A percentile compares a stretch with the other conserved stretches of the same genome.
Conservation (phyloP, 1,140 invertebrate species). For the Drosophila tristis region DNA sequence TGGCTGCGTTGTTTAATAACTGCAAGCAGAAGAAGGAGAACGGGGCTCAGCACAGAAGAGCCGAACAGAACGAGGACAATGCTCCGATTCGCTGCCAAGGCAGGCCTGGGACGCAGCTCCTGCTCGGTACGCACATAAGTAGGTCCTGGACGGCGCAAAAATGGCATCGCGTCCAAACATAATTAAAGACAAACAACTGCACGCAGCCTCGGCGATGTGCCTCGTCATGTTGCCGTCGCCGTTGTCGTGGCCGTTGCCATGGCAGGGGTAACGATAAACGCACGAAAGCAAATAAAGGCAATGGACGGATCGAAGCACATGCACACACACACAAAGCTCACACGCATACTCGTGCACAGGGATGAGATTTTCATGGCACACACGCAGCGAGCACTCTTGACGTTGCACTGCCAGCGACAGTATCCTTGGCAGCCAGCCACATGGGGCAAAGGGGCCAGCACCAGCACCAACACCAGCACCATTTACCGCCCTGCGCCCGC, state of each 20-base stretch:
- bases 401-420: conserved; percentile 40
- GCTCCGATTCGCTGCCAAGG: conserved; percentile 10
- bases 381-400: conserved; percentile 24
- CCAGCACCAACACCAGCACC: not conserved
- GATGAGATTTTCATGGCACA: conserved; percentile 3
- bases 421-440: conserved; percentile 43
- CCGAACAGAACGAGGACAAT: conserved; percentile 2
- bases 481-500: not conserved
- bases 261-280: conserved; percentile 49
- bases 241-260: conserved; percentile 1
- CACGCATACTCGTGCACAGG: conserved; percentile 12
- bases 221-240: conserved; percentile 27
- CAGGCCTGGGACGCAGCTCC: conserved; percentile 6
- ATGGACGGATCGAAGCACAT: conserved; percentile 36
- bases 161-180: conserved; percentile 76
- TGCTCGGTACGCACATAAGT: conserved; percentile 60
- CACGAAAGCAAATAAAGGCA: conserved; percentile 68
- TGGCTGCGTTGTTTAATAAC: conserved; percentile 72
- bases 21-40: conserved; percentile 31
- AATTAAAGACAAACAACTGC: conserved; percentile 83
- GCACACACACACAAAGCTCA: conserved; percentile 5
- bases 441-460: conserved; percentile 24
- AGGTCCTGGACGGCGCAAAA: conserved; percentile 64
- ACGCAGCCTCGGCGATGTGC: conserved; percentile 6
- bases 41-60: not conserved